Percentiles rank a stretch among this genome's conserved stretches.
Conservation (phyloP, 2,797 vertebrate species). For the Spea hammondii region DNA sequence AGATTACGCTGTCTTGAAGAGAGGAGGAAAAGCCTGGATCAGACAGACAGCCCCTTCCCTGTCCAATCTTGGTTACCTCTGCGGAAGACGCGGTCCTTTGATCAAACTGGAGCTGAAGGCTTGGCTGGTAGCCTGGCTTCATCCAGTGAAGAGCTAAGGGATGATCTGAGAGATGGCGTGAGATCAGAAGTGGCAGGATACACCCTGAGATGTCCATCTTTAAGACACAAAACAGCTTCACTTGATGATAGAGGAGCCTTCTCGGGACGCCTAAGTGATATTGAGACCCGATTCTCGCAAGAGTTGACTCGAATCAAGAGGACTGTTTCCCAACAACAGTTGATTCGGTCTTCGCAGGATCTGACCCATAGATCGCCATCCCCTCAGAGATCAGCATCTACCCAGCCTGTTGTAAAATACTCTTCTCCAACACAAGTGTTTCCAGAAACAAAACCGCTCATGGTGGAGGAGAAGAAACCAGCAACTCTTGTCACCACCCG, state of each 20-base stretch:
- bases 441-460: constrained; percentile 56
- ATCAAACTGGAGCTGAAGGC: constrained; percentile 76
- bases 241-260: constrained; percentile 88
- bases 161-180: constrained; percentile 78
- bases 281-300: constrained; percentile 91
- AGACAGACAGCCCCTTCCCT: constrained; percentile 83
- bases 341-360: constrained; percentile 83
- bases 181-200: constrained; percentile 72
- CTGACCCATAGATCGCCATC: constrained; percentile 70
- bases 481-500: constrained; percentile 27
- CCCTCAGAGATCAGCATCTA: constrained; percentile 59
- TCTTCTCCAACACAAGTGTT: constrained; percentile 59
- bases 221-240: constrained; percentile 88
- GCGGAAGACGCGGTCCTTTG: constrained; percentile 85
- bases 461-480: constrained; percentile 57
- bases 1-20: constrained; percentile 90
- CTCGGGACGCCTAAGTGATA: constrained; percentile 82
- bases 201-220: constrained; percentile 79
- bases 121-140: constrained; percentile 69
- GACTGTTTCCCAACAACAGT: constrained; percentile 88
- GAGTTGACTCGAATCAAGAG: constrained; percentile 92
- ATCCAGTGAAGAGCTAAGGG: constrained; percentile 75
- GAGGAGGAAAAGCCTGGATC: constrained; percentile 84
- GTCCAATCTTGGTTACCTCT: constrained; percentile 83
- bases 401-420: constrained; percentile 20